Conservation (phyloP, 1,140 invertebrate species). For the Stratiolaelaps scimitus region DNA sequence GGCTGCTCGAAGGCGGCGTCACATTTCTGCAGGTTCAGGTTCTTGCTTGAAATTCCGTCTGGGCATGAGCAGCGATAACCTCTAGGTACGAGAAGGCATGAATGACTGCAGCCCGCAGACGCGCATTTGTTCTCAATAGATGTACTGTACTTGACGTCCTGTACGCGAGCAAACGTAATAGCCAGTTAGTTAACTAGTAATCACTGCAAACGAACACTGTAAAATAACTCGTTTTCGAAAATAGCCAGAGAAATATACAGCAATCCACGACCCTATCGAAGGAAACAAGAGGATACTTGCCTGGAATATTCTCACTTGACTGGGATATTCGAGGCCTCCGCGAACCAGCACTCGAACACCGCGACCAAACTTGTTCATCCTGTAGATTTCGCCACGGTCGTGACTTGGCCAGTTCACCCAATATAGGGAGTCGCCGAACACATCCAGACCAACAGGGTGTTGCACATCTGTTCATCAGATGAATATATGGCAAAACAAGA, state of each 20-base stretch:
- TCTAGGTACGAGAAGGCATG: conserved; percentile 73
- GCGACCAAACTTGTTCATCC: conserved; percentile 87
- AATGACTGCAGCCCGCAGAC: conserved; percentile 62
- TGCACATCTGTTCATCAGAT: conserved; percentile 34
- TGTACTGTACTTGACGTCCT: conserved; percentile 28
- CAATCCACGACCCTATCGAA: no score
- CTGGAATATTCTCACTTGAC: conserved; percentile 62
- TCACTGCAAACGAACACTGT: no score
- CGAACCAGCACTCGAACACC: conserved; percentile 71
- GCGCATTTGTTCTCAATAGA: conserved; percentile 56
- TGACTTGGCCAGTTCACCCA: conserved; percentile 56
- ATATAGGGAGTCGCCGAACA: conserved; percentile 76
- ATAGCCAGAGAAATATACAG: no score
- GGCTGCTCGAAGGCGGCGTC: conserved; percentile 37
- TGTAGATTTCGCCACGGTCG: conserved; percentile 64
- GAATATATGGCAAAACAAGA: no score
- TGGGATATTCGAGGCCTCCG: conserved; percentile 63
- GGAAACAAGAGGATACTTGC: conserved; percentile 33
- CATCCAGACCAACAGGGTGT: conserved; percentile 72
- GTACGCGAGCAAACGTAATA: background rate
- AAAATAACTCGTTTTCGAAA: no score
- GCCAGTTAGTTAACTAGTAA: background rate
- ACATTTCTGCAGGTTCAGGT: conserved; percentile 37
- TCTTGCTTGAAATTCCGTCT: conserved; percentile 47
- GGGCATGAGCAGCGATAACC: conserved; percentile 79